phyloP scores from a whole-genome alignment of 2,113 vertebrate species.

The Lepus europaeus region DNA sequence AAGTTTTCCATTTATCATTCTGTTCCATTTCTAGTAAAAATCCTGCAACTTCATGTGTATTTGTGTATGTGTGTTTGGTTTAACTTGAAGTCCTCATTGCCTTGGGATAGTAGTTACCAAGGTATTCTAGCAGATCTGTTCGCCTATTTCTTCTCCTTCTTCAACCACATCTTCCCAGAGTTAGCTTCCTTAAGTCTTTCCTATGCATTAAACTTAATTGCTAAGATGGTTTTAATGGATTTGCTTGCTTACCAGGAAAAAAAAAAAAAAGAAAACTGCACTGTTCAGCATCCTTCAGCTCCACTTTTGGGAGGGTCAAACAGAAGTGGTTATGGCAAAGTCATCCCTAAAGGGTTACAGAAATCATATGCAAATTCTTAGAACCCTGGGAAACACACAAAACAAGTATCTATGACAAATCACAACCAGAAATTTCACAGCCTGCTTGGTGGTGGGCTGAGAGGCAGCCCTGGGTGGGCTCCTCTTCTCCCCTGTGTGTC shows the following conservation, averaged over 20 bases:
- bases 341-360: neutral
- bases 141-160: neutral
- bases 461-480: neutral
- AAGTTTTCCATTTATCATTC: neutral
- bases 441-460: neutral
- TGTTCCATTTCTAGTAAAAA: constrained; percentile 10
- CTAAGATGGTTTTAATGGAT: neutral
- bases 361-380: neutral
- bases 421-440: neutral
- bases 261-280: neutral
- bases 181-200: neutral
- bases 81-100: neutral
- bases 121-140: neutral
- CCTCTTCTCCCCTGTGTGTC: neutral
- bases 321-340: neutral
- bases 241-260: neutral
- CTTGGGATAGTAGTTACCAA: neutral
- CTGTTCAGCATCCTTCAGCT: neutral
- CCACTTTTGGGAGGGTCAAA: neutral
- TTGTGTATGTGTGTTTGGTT: neutral
- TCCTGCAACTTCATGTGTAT: neutral
- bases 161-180: neutral
- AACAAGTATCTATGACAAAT: neutral
- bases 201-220: neutral
- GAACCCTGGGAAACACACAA: neutral